Evolutionary conservation across 37 sponge, comb jelly and placozoan species (phyloP), one percentile per base, ranked within the genome.

Genomic region (Cladorhizidae sp.): DNA sequence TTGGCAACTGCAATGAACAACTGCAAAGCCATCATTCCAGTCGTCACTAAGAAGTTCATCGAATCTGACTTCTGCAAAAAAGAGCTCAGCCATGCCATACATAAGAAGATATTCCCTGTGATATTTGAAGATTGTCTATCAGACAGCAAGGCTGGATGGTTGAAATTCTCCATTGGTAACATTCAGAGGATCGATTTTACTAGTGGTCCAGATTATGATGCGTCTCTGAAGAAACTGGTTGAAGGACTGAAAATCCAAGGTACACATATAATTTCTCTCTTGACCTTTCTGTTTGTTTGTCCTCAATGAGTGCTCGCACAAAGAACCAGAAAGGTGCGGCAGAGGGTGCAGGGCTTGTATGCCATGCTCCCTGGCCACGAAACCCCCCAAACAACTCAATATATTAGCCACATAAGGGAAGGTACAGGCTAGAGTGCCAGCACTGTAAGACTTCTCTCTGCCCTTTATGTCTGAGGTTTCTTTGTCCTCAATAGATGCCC

Each of bases 171-270:
- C 39, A 76, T 94, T 36, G 25, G 73, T 38, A 88, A 88, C 61
- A 85, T 87, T 68, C 87, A 94, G 74, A 90, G 94, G 94, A 91
- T 84, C 32, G 79, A 80, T 80, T 87, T 94, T 20, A 70, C 81
- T 15, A 74, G 70, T 0, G n/a, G 64, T 29, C 87, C 89, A 37
- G 87, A 89, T 61, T 90, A 94, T 55, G 8, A 67, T 7, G 22
- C 57, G 26, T 80, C 91, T 0, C 42, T 94, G 52, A 36, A 22
- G 17, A 90, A 83, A 45, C 85, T 94, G 20, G 42, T 80, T 22
- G 26, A 72, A 31, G 94, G 94, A 69, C 41, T 94, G 78, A 83
- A 61, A n/a, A n/a, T n/a, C n/a, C n/a, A n/a, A n/a, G n/a, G n/a
- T n/a, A n/a, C n/a, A n/a, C n/a, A n/a, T n/a, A n/a, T n/a, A n/a